Evolutionary conservation across 2,797 vertebrate genomes (phyloP), one percentile per base, ranked within the genome.

Genomic region (Mus minutoides): DNA sequence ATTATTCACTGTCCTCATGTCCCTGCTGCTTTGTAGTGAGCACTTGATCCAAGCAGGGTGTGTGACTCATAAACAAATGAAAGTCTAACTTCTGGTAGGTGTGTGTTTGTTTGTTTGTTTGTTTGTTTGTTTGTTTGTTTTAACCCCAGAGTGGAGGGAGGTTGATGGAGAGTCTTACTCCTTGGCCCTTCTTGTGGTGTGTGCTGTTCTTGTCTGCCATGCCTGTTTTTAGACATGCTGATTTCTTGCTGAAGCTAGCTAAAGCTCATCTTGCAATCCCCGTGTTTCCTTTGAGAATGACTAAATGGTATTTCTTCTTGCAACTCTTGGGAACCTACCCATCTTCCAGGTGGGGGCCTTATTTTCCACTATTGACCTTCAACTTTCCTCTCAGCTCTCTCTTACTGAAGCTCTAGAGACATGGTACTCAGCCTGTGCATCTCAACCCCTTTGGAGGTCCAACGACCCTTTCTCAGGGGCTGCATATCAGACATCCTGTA

Each of bases 221-320:
- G 29, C 17, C 0, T 71, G 3, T 31, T 52, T 84, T 76, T 76
- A 60, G 52, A 75, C 43, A 37, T 22, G 13, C n/a, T 14, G 12
- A 6, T 92, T 90, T 84, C 84, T 79, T 77, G 76, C 56, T 71
- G 49, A 91, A 29, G 1, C 37, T 94, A 86, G 77, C 34, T 43
- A 49, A 26, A 88, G 49, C 58, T 21, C 73, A 46, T 76, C 54
- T 71, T n/a, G 16, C 40, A 64, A 1, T 8, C 85, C 24, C 49
- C 4, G 40, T 2, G 52, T 64, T 56, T 24, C 22, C 9, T 86
- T 82, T 83, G 2, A 17, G 19, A 75, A 29, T 58, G 16, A 82
- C 40, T 19, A 19, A 73, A 34, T 75, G 60, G 37, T 67, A 8
- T 92, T 93, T 96, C 31, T 92, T 7, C 34, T 71, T 76, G 31